Percentiles rank a stretch among this genome's conserved stretches.
phyloP scores from a whole-genome alignment of 2,888 invertebrate genomes.

The Eueremaeus valkanovi region DNA sequence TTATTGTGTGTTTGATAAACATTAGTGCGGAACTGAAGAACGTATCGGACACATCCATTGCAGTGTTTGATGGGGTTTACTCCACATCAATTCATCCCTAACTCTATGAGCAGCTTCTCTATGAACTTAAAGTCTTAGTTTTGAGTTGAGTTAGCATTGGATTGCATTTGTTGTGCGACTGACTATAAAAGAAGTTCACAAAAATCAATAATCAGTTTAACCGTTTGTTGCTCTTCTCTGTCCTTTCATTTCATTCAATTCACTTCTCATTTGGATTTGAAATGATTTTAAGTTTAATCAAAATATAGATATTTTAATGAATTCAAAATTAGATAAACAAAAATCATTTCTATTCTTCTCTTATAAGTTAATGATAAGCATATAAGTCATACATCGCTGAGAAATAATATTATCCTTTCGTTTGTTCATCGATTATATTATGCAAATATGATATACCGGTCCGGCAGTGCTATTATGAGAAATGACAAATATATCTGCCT shows the following conservation, averaged over 20 bases:
- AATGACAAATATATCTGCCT: too few relatives aligned
- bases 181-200: constrained; percentile 2
- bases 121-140: constrained; percentile 21
- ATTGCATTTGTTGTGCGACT: constrained; percentile 6
- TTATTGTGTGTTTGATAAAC: constrained; percentile 6
- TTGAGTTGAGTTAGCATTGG: background rate
- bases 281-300: too few relatives aligned
- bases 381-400: too few relatives aligned
- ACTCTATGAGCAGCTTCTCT: background rate
- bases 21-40: constrained; percentile 33
- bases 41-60: constrained; percentile 26
- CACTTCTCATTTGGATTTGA: background rate
- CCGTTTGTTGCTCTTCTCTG: background rate
- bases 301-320: too few relatives aligned
- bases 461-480: too few relatives aligned
- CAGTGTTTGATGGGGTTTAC: background rate
- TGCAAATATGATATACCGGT: too few relatives aligned
- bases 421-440: too few relatives aligned
- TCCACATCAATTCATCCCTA: background rate
- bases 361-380: too few relatives aligned
- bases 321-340: too few relatives aligned
- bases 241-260: background rate
- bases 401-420: too few relatives aligned
- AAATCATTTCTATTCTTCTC: too few relatives aligned
- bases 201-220: constrained; percentile 20